Percentiles rank a stretch among this genome's conserved stretches.
These are phyloP conservation scores for Ibidorhyncha struthersii DNA, from an alignment of 2,113 vertebrate genomes.

Conservation along the genomic window DNA sequence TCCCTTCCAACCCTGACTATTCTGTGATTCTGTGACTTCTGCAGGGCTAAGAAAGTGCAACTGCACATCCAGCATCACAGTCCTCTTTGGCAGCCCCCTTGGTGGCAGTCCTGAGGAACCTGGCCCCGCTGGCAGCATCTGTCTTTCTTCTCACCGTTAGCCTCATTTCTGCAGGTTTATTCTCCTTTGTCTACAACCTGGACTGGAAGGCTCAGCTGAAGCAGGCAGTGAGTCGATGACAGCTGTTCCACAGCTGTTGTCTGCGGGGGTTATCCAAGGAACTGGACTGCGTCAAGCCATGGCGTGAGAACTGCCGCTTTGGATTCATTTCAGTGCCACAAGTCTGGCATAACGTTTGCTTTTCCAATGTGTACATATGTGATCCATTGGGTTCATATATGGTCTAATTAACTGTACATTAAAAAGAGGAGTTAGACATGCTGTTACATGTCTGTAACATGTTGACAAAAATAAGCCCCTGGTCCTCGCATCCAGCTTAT, in stretches of 20 bases:
- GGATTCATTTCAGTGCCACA: not conserved
- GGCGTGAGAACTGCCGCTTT: not conserved
- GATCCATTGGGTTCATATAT: not conserved
- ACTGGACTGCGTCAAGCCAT: accelerated
- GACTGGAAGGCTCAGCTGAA: not conserved
- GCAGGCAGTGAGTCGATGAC: not conserved
- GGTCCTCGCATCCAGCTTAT: not conserved
- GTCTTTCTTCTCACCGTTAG: not conserved
- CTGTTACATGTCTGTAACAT: not conserved
- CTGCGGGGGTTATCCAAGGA: not conserved
- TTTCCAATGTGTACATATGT: not conserved
- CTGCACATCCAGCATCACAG: not conserved
- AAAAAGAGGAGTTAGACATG: not conserved
- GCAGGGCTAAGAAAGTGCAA: not conserved
- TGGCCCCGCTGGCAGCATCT: not conserved
- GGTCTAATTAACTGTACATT: not conserved
- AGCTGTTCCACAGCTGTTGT: not conserved
- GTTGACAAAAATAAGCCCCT: not conserved
- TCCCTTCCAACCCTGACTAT: too few species aligned
- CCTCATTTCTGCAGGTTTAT: not conserved
- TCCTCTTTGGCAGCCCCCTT: not conserved
- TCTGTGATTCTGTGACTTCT: too few species aligned
- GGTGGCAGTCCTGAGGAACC: not conserved
- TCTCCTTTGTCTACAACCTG: not conserved
- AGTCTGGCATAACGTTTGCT: not conserved